Base-by-base conservation (phyloP, 2,888 invertebrate genomes). In the Zaprionus lineosus region DNA sequence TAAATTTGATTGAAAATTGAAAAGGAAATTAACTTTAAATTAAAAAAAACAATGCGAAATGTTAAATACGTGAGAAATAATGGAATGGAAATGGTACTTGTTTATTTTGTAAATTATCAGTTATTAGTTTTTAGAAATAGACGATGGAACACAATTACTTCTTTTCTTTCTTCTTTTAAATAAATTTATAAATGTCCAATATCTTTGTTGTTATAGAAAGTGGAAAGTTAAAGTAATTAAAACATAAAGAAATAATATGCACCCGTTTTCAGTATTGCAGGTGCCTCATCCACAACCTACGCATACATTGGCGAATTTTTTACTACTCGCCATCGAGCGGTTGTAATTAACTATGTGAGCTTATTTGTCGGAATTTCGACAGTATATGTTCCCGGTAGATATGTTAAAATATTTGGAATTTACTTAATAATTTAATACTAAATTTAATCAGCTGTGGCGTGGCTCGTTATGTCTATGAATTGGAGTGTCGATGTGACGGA, bases 221-320 rank as follows among this genome's bases (percentile, higher is more conserved):
- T n/a, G n/a, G n/a, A n/a, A n/a, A n/a, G n/a, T n/a, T n/a, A n/a
- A n/a, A n/a, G n/a, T n/a, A n/a, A n/a, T n/a, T n/a, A n/a, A n/a
- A n/a, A n/a, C n/a, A n/a, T n/a, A n/a, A n/a, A 31, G 11, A 31
- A 12, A 3, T 4, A 31, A 31, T 7, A n/a, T n/a, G n/a, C n/a
- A n/a, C n/a, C n/a, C n/a, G n/a, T 46, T 59, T 73, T 14, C 50
- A 91, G 91, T 48, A 89, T 91, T 55, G 88, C 90, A 1, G 90
- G 90, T 4, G 88, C 91, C 3, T 88, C 90, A 1, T 88, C 90
- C 3, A 88, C 90, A 2, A 86, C 89, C 0, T 91, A 90, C 48
- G 91, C 90, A 1, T 91, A 90, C 61, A 79, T 91, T 41, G 90
- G 91, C 1, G 91, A 91, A 72, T 91, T 91, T 62, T 89, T 88